phyloP scores from a whole-genome alignment of 2,797 vertebrate species.

The Sebastes diaconus region DNA sequence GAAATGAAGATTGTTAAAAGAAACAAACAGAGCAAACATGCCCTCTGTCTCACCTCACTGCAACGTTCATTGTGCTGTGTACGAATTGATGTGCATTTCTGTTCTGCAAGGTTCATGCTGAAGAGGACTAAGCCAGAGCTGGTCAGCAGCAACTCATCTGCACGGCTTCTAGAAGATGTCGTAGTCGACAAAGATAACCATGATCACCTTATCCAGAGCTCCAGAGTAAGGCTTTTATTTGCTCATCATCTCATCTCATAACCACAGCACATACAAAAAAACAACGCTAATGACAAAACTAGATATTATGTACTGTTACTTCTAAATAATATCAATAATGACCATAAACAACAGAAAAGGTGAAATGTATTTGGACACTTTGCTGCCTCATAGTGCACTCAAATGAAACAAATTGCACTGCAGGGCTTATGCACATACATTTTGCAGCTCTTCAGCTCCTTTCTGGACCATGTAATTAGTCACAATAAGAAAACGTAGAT shows the following conservation, averaged over 20 bases:
- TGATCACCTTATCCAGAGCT: constrained; percentile 88
- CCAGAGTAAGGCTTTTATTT: constrained; percentile 81
- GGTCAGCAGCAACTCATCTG: constrained; percentile 87
- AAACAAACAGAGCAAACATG: background rate
- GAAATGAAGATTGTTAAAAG: background rate
- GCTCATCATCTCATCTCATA: background rate
- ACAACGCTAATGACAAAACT: background rate
- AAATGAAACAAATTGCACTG: background rate
- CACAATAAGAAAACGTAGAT: background rate
- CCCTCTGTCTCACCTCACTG: background rate
- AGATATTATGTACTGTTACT: background rate
- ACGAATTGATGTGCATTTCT: background rate
- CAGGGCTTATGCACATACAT: background rate
- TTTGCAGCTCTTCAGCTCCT: background rate
- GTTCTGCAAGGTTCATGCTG: constrained; percentile 88
- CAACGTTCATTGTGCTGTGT: background rate
- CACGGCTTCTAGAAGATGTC: constrained; percentile 93
- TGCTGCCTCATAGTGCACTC: background rate
- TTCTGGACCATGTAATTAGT: background rate
- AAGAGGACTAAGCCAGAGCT: constrained; percentile 92
- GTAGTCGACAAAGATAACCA: constrained; percentile 90
- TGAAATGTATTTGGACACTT: background rate
- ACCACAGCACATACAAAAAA: background rate
- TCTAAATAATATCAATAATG: background rate
- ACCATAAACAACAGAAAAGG: background rate